Evolutionary conservation across 2,888 invertebrate species (phyloP).

Genomic region (Xanthia togata): DNA sequence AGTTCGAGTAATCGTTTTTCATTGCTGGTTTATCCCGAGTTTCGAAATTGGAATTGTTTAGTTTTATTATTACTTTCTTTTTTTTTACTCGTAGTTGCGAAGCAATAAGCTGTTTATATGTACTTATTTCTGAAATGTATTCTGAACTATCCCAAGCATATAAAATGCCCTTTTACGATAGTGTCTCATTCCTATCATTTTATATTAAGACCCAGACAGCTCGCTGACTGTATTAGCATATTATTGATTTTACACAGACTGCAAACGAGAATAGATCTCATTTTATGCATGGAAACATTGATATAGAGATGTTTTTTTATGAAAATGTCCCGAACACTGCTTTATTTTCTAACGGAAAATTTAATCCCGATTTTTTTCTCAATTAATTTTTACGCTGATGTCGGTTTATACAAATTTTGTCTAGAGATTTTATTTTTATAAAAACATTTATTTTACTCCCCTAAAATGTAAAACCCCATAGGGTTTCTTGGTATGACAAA

Average conservation of each 20-base stretch:
- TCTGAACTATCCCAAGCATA: neutral
- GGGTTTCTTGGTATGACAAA: neutral
- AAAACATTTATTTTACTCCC: neutral
- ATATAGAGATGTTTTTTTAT: neutral
- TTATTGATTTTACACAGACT: conserved; percentile 35
- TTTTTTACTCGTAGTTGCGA: too few relatives aligned
- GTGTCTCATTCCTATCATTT: neutral
- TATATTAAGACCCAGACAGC: conserved; percentile 16
- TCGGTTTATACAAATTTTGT: neutral
- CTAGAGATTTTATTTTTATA: neutral
- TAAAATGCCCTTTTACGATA: conserved; percentile 3
- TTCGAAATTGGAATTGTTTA: too few relatives aligned
- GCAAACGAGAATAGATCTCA: neutral
- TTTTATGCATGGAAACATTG: conserved; percentile 22
- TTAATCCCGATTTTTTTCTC: neutral
- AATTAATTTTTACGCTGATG: neutral
- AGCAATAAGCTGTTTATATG: too few relatives aligned
- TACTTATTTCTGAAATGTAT: neutral
- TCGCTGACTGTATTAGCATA: conserved; percentile 31
- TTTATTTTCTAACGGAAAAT: neutral
- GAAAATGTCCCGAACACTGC: neutral
- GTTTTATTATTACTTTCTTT: too few relatives aligned
- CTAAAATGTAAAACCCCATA: neutral
- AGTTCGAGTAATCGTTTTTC: too few relatives aligned
- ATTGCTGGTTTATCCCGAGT: too few relatives aligned